These are phyloP conservation scores for Cryptoblepharus egeriae DNA, from an alignment of 2,797 vertebrate species.

Conservation along the genomic window DNA sequence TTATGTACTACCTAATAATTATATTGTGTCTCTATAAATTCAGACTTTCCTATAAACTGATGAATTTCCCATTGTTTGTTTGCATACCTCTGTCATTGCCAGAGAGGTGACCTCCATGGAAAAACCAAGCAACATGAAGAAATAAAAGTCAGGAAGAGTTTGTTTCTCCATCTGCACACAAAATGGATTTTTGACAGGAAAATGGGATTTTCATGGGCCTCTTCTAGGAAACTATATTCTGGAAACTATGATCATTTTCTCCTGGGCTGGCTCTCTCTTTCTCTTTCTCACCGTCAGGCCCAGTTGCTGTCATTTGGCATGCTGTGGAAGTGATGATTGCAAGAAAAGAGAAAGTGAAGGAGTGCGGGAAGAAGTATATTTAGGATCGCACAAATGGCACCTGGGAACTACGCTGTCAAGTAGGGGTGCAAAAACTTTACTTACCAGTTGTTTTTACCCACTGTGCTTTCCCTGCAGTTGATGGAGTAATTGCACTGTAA, in stretches of 20 bases:
- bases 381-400: constrained; percentile 48
- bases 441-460: constrained; percentile 69
- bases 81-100: constrained; percentile 21
- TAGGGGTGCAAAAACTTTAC: constrained; percentile 66
- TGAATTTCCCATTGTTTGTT: constrained; percentile 14
- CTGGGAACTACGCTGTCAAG: constrained; percentile 53
- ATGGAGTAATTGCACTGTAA: constrained; percentile 65
- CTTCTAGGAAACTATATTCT: constrained; percentile 43
- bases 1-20: not conserved
- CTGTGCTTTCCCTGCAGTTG: constrained; percentile 56
- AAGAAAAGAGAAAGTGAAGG: constrained; percentile 8
- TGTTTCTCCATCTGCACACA: constrained; percentile 11
- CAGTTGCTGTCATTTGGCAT: constrained; percentile 29
- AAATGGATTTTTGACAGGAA: constrained; percentile 37
- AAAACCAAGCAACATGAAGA: not conserved
- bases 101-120: constrained; percentile 18
- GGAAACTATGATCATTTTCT: constrained; percentile 21
- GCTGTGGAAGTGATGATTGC: constrained; percentile 29
- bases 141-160: constrained; percentile 24
- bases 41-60: too few species aligned
- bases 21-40: not conserved
- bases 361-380: constrained; percentile 37
- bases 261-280: constrained; percentile 50
- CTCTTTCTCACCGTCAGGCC: constrained; percentile 57
- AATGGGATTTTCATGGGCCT: constrained; percentile 9